Percentiles rank a stretch among this genome's conserved stretches.
These are phyloP conservation scores for Drosophila fungiperda DNA, from an alignment of 2,888 invertebrate genomes.

Conservation along the genomic window DNA sequence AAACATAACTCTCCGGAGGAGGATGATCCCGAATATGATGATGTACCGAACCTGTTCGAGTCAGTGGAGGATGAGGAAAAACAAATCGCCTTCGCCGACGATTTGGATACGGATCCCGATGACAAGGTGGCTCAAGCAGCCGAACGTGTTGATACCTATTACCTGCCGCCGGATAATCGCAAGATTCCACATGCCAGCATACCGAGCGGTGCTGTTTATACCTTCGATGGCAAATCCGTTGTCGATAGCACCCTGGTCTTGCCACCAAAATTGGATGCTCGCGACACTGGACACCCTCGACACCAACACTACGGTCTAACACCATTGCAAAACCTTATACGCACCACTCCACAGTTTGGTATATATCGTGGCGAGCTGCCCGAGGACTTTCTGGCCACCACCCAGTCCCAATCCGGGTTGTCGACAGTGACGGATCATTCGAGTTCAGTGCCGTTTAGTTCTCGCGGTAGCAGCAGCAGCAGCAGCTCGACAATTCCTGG, in stretches of 20 bases:
- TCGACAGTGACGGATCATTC: conserved; percentile 75
- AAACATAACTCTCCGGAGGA: conserved; percentile 33
- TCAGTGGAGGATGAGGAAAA: conserved; percentile 45
- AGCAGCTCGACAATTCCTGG: conserved; percentile 25
- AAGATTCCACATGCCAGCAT: conserved; percentile 76
- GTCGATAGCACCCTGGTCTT: conserved; percentile 88
- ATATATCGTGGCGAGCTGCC: conserved; percentile 91
- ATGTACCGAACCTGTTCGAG: conserved; percentile 53
- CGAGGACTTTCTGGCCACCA: conserved; percentile 84
- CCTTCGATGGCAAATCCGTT: conserved; percentile 91
- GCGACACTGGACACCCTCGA: conserved; percentile 57
- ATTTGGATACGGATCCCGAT: conserved; percentile 77
- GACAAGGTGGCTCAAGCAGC: conserved; percentile 86
- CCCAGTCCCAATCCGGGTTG: conserved; percentile 61
- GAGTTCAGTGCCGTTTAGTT: conserved; percentile 51
- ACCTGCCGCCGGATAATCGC: conserved; percentile 89
- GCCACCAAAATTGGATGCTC: conserved; percentile 80
- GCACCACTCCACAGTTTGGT: conserved; percentile 90
- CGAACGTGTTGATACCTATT: conserved; percentile 90
- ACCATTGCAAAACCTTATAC: conserved; percentile 87
- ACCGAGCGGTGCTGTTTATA: conserved; percentile 88
- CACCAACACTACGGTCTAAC: conserved; percentile 82
- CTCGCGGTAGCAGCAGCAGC: conserved; percentile 21
- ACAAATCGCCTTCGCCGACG: conserved; percentile 55
- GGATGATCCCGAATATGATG: conserved; percentile 52